Base-by-base conservation (phyloP, 2,888 invertebrate species). In the Amiota minor region DNA sequence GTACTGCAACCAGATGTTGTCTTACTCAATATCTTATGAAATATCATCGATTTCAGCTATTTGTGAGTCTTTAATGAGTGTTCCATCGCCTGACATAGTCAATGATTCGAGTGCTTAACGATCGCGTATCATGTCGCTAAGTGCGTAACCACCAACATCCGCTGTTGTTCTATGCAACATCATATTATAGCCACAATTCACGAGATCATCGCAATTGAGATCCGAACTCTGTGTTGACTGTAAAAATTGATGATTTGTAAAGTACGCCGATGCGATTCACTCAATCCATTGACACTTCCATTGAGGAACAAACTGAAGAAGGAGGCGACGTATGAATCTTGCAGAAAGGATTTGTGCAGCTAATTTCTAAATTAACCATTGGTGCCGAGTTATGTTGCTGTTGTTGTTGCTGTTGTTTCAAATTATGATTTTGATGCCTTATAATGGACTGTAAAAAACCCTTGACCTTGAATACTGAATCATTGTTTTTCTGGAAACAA, bases 281-380 rank as follows among this genome's bases (percentile, higher is more conserved):
- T 86, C 85, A 83, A n/a, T n/a, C n/a, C n/a, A n/a, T n/a, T n/a
- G n/a, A n/a, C n/a, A n/a, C n/a, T n/a, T n/a, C n/a, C n/a, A 88
- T 84, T 8, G 89, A 89, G 65, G 89, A 88, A 74, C 85, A 88
- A 71, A 89, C 87, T 65, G 89, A 89, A 10, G 86, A 84, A 62
- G 90, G 90, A 8, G 90, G 90, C 65, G 90, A 90, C 2, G 88
- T 88, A n/a, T n/a, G n/a, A n/a, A 76, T 90, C 89, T 77, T 88
- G 87, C 47, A 90, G 83, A 79, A 88, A 88, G 68, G 89, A 89
- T 78, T 87, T 88, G 73, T 89, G 88, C 88, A 89, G 46, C 89
- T 89, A 64, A 89, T 89, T 84, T 89, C 87, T 61, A 89, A 64
- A 77, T 89, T 88, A 12, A 89, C 77, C 82, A 86, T 85, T 12